Base-by-base conservation (phyloP, 2,113 vertebrate genomes). In the Trichechus manatus region DNA sequence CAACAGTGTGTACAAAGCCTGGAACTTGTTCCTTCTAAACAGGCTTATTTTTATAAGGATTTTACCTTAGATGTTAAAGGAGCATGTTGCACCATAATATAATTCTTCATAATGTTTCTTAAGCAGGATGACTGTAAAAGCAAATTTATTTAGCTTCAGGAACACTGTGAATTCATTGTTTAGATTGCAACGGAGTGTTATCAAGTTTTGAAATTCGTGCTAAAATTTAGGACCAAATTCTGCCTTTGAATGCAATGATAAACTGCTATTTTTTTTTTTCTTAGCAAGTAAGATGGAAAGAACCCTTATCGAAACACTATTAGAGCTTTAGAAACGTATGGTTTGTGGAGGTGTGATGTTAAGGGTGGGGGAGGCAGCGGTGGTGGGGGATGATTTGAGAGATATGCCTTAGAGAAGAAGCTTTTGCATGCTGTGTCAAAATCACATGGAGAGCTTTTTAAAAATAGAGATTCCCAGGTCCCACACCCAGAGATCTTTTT, bases 121-220 rank as follows among this genome's bases (percentile, higher is more conserved):
- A 88, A 84, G n/a, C 8, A 53, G 47, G 3, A 22, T 44, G 20
- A 61, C 80, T 36, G 10, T 68, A 31, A 47, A 68, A 64, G 17
- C 9, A 64, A 72, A 47, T 80, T 79, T 23, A 53, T 80, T 75
- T 93, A 78, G 39, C 23, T 39, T 85, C 64, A 89, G 66, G 29
- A 92, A 70, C 59, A 84, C 15, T 84, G 13, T 61, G 83, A 44
- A 63, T 50, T 87, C n/a, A 23, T 80, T 83, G 53, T 44, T 82
- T 75, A 63, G 68, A 59, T 82, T 78, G 29, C 27, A 36, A 87
- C 5, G 11, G 7, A 83, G 36, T 53, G 10, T 74, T 78, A 39
- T 23, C 36, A 75, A 95, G 53, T 63, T 93, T 83, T 78, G 44
- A 82, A 78, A 27, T 87, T 93, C 64, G 78, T 82, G 75, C 61